A percentile compares a stretch with the other conserved stretches of the same genome.
phyloP scores from a whole-genome alignment of 2,797 vertebrate species.

The Micropoecilia bifurca region DNA sequence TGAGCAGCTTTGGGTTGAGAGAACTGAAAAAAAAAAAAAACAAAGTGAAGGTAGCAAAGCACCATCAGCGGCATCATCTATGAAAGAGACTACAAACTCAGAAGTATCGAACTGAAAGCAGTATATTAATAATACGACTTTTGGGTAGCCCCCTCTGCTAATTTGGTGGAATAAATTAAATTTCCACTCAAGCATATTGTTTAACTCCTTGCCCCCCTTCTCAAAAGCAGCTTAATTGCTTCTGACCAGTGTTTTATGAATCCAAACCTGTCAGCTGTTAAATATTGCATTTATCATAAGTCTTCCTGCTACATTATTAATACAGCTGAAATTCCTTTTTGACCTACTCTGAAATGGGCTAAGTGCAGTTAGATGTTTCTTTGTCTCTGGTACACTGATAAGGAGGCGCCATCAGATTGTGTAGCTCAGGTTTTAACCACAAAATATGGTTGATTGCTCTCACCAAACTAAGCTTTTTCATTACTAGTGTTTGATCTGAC shows the following conservation, averaged over 20 bases:
- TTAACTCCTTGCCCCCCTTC: constrained; percentile 9
- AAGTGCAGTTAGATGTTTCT: constrained; percentile 59
- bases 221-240: constrained; percentile 39
- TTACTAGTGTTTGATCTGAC: constrained; percentile 10
- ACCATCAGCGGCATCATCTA: neutral
- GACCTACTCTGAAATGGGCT: constrained; percentile 39
- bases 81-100: neutral
- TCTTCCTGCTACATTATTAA: constrained; percentile 53
- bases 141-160: neutral
- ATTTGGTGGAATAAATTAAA: neutral
- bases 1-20: neutral
- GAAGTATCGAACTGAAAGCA: neutral
- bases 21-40: neutral
- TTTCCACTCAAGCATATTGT: neutral
- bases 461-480: constrained; percentile 3
- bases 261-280: constrained; percentile 49
- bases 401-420: constrained; percentile 33
- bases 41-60: neutral
- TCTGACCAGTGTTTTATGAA: constrained; percentile 49
- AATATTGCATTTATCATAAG: constrained; percentile 53
- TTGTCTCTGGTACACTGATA: constrained; percentile 23
- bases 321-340: constrained; percentile 46
- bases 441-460: constrained; percentile 19
- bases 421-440: constrained; percentile 18
- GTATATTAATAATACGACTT: neutral